Evolutionary conservation across 2,888 invertebrate genomes (phyloP), one percentile per base, ranked within the genome.

Genomic region (Heterodera filipjevi): DNA sequence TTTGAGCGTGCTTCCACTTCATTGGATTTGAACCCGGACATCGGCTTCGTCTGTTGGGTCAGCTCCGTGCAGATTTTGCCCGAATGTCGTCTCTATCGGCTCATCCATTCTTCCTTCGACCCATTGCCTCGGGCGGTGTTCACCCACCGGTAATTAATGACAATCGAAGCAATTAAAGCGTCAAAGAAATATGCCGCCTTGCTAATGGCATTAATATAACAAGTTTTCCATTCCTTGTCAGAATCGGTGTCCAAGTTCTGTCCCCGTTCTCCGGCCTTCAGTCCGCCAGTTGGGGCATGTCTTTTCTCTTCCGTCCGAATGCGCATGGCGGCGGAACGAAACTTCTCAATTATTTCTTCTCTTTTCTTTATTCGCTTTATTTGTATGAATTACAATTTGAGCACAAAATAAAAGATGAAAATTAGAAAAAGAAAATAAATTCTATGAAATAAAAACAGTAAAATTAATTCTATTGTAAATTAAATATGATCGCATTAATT

Each of bases 21-120:
- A 14, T 80, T 86, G 33, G 76, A 82, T 35, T 46, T 86, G 10
- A 82, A 80, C 68, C 82, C 84, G 1, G 85, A 85, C 32, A 66
- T 82, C 66, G 87, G 87, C 3, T 87, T 87, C 70, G 82, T 80
- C 3, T 85, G 86, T 64, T 87, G 84, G 84, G 78, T 86, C 66
- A 85, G 83, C 19, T 78, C 82, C 49, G 66, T 80, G 10, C 46
- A 66, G 2, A 44, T 75, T 12, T 81, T 84, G 30, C 82, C 85
- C 3, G 79, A 81, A 22, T 87, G 87, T 76, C 81, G 83, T 64
- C 82, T 84, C 64, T 84, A 84, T 66, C 76, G 80, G 16, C 76
- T 84, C 19, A 59, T 82, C 5, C 82, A 83, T 70, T 49, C 70
- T 14, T 2, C 30, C 2, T 49, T 27, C 66, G 30, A 32, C 33